Conservation (phyloP, 1,140 invertebrate genomes). For the Scaptomyza montana region DNA sequence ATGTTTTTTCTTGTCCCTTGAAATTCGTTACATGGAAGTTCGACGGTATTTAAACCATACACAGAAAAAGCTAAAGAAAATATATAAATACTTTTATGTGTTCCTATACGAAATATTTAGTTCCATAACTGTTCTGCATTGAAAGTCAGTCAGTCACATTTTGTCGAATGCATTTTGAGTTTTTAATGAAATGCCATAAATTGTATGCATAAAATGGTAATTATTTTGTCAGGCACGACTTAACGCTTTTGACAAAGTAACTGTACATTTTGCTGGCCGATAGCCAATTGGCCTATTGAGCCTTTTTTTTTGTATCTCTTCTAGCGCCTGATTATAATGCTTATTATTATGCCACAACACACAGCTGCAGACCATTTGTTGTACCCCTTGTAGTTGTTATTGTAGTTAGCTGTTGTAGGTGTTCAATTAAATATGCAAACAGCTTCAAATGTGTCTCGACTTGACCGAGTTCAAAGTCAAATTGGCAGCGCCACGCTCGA, state of each 20-base stretch:
- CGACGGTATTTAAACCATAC: too few species aligned
- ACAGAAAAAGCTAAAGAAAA: too few species aligned
- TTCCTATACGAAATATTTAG: too few species aligned
- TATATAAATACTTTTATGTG: too few species aligned
- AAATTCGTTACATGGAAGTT: too few species aligned
- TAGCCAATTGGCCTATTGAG: slow-evolving; percentile 75
- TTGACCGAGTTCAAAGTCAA: slow-evolving; percentile 81
- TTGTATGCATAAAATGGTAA: slow-evolving; percentile 62
- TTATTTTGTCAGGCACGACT: slow-evolving; percentile 75
- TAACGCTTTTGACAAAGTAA: slow-evolving; percentile 61
- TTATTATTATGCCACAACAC: slow-evolving; percentile 64
- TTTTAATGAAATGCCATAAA: slow-evolving; percentile 38
- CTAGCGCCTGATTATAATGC: slow-evolving; percentile 75
- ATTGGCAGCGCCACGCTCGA: slow-evolving; percentile 63
- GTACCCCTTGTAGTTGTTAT: slow-evolving; percentile 17
- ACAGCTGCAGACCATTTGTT: slow-evolving; percentile 74
- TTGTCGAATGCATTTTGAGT: slow-evolving; percentile 23
- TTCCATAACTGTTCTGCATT: not conserved
- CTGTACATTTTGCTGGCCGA: slow-evolving; percentile 59
- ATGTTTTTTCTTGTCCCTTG: too few species aligned
- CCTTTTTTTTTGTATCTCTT: slow-evolving; percentile 46
- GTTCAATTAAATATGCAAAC: slow-evolving; percentile 82
- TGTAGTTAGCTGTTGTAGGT: slow-evolving; percentile 61
- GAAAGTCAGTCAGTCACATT: not conserved
- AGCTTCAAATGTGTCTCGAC: slow-evolving; percentile 82